A percentile compares a stretch with the other conserved stretches of the same genome.
These are phyloP conservation scores for Pavo muticus DNA, from an alignment of 2,113 vertebrate genomes.

Conservation along the genomic window DNA sequence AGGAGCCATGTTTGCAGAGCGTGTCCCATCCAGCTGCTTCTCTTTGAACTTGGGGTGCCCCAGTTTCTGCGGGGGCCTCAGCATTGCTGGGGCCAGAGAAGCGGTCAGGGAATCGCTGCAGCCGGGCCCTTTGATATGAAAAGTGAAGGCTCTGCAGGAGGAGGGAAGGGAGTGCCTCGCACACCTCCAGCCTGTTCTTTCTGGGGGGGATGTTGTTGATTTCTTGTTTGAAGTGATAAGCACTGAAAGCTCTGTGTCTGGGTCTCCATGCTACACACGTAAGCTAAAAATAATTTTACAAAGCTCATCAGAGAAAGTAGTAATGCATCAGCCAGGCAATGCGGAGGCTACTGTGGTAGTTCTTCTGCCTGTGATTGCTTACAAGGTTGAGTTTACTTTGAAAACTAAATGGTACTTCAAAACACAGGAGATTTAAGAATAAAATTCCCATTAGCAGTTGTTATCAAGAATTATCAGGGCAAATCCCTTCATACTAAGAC, in stretches of 20 bases:
- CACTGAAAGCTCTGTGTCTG: background rate
- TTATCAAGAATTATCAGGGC: background rate
- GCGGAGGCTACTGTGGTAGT: background rate
- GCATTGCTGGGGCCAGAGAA: background rate
- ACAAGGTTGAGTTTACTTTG: slow-evolving; percentile 8
- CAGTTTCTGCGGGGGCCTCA: slow-evolving; percentile 7
- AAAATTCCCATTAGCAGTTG: slow-evolving; percentile 1
- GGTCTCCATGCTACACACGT: background rate
- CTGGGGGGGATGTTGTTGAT: background rate
- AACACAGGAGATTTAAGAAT: slow-evolving; percentile 7
- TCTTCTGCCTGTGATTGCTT: background rate
- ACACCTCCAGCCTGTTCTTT: background rate
- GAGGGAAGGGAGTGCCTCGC: background rate
- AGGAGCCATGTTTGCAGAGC: background rate
- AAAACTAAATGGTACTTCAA: slow-evolving; percentile 16
- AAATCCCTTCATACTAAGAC: background rate
- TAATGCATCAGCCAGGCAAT: background rate
- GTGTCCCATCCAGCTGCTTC: background rate
- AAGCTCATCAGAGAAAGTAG: background rate
- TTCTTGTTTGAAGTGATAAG: background rate
- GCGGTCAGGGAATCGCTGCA: background rate
- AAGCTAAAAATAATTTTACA: background rate
- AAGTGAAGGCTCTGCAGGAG: background rate
- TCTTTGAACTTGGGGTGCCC: background rate
- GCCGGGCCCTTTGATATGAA: background rate